Conservation (phyloP, 1,140 invertebrate genomes). For the Hormaphis cornu region DNA sequence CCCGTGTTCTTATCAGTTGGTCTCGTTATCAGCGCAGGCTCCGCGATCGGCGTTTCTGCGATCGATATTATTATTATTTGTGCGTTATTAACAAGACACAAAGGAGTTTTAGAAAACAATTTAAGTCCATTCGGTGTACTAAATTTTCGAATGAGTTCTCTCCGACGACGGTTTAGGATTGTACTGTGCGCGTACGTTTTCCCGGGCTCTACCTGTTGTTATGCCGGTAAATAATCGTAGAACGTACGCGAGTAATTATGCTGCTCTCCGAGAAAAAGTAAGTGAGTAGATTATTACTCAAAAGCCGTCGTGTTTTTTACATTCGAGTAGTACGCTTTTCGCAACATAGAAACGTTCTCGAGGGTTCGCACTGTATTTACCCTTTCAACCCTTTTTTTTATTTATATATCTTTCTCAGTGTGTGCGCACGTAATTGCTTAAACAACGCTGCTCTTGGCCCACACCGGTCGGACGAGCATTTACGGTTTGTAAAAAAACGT, state of each 20-base stretch:
- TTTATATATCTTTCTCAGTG: not conserved
- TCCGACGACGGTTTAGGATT: too few species aligned
- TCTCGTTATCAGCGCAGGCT: too few species aligned
- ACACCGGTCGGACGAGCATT: not conserved
- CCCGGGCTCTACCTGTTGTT: too few species aligned
- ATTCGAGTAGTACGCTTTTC: not conserved
- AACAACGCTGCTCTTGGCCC: conserved; percentile 1
- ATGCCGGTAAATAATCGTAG: too few species aligned
- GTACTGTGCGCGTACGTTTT: too few species aligned
- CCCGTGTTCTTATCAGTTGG: too few species aligned
- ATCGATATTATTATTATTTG: too few species aligned
- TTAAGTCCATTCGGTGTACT: too few species aligned
- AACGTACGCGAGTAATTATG: not conserved
- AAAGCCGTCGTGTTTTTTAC: not conserved
- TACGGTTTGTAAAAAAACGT: not conserved
- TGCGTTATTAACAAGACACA: too few species aligned
- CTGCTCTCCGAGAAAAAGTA: not conserved
- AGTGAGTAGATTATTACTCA: not conserved
- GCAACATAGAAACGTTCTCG: conserved; percentile 17
- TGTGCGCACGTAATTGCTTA: not conserved
- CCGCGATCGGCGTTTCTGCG: too few species aligned
- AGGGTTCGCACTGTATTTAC: not conserved
- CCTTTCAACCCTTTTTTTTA: not conserved
- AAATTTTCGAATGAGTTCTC: too few species aligned
- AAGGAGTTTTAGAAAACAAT: too few species aligned